Percentiles rank a stretch among this genome's conserved stretches.
These are phyloP conservation scores for Octopus sinensis DNA, from an alignment of 1,140 invertebrate species.

Conservation along the genomic window DNA sequence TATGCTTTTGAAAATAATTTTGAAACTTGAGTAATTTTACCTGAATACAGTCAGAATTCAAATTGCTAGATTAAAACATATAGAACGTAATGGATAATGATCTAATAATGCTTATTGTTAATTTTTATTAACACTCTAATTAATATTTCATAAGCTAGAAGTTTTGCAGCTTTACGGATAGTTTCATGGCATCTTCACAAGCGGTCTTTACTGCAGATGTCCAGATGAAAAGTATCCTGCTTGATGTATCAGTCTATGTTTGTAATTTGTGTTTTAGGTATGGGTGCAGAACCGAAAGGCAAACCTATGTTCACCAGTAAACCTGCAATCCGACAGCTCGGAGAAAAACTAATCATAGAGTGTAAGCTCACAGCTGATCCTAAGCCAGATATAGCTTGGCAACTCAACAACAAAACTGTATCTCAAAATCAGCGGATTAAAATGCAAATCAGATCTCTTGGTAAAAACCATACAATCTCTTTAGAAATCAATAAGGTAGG, in stretches of 20 bases:
- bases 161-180: too few relatives aligned
- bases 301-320: conserved; percentile 92
- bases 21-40: too few relatives aligned
- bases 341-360: conserved; percentile 89
- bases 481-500: conserved; percentile 90
- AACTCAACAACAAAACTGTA: conserved; percentile 83
- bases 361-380: conserved; percentile 93
- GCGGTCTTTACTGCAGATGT: too few relatives aligned
- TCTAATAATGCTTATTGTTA: too few relatives aligned
- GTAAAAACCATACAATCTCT: conserved; percentile 75
- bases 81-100: too few relatives aligned
- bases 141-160: too few relatives aligned
- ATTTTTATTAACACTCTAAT: too few relatives aligned
- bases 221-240: too few relatives aligned
- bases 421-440: conserved; percentile 90
- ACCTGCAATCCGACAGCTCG: conserved; percentile 83
- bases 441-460: conserved; percentile 76
- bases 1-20: too few relatives aligned
- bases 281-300: not conserved
- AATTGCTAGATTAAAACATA: too few relatives aligned
- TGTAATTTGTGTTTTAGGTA: conserved; percentile 7
- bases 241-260: not conserved
- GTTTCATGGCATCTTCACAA: too few relatives aligned
- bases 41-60: too few relatives aligned
- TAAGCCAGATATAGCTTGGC: conserved; percentile 86